phyloP scores from a whole-genome alignment of 2,113 vertebrate genomes.

The Corythornis madagascariensis region DNA sequence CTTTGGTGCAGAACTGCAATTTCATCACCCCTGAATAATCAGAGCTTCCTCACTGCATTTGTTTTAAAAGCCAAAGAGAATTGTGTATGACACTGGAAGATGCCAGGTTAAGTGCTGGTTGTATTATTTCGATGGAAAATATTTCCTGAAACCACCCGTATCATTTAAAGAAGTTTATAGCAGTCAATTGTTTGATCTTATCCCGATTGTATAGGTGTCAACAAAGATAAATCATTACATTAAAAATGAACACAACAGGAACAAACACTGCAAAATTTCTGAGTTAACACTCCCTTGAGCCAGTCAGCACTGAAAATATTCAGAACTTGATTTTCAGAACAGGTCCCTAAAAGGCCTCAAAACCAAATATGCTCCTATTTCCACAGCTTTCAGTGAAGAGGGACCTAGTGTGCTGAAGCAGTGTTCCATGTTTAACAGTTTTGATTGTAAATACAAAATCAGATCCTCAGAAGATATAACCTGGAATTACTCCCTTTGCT shows the following conservation, averaged over 20 bases:
- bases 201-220: constrained; percentile 16
- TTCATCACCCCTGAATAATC: background rate
- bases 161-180: background rate
- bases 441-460: background rate
- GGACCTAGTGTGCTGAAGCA: background rate
- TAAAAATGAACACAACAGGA: constrained; percentile 1
- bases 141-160: constrained; percentile 20
- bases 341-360: background rate
- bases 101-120: background rate
- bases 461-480: background rate
- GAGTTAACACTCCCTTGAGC: background rate
- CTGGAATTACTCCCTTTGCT: background rate
- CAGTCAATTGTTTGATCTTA: constrained; percentile 30
- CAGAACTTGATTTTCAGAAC: background rate
- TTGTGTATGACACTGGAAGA: background rate
- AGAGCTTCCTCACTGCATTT: background rate
- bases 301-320: constrained; percentile 3
- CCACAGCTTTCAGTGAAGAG: background rate
- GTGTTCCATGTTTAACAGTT: background rate
- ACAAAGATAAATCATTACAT: constrained; percentile 21
- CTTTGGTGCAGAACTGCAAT: background rate
- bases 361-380: background rate
- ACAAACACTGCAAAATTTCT: constrained; percentile 5
- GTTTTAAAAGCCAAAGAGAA: background rate
- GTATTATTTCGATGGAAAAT: background rate